Base-by-base conservation (phyloP, 2,113 vertebrate species). In the Vanacampus margaritifer region DNA sequence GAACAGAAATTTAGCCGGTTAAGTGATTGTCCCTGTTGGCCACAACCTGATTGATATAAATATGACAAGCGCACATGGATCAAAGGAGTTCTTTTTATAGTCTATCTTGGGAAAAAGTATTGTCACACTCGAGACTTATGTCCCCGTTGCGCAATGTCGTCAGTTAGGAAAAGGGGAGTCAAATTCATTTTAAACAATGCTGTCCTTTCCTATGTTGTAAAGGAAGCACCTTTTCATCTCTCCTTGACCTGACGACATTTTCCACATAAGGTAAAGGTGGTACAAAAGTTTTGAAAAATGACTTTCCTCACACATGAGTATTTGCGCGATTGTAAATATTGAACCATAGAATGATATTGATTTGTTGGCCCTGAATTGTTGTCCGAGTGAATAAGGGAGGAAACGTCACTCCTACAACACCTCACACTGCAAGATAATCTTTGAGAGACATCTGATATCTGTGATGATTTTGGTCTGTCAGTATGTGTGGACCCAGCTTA, bases 401-500 rank as follows among this genome's bases (percentile, higher is more conserved):
- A 53, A 53, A 24, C 1, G 51, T 53, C 51, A 24, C n/a, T 51
- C n/a, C 8, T 24, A 24, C n/a, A n/a, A 45, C 43, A 45, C 43
- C 14, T 16, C n/a, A 13, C 10, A 24, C 9, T 23, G 12, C 23
- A 24, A 7, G 11, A 53, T 53, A 24, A 24, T 23, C 23, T 53
- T 53, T 53, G 1, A 9, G 10, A 60, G 19, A 21, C 32, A 21
- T 36, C 39, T 41, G 51, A 53, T 60, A 35, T 7, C 3, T 39
- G n/a, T 13, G 11, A 24, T 24, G 11, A 53, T 24, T 58, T 32
- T 35, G 56, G 36, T 81, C n/a, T n/a, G 69, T 11, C 66, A 68
- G 76, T 69, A 66, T 32, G 43, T 72, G 64, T 67, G 1, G 28
- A 66, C 46, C 45, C 54, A 21, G 67, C 43, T 16, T 1, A 61